Percentiles rank a stretch among this genome's conserved stretches.
Evolutionary conservation across 2,113 vertebrate genomes (phyloP).

Genomic region (Xiphophorus maculatus): DNA sequence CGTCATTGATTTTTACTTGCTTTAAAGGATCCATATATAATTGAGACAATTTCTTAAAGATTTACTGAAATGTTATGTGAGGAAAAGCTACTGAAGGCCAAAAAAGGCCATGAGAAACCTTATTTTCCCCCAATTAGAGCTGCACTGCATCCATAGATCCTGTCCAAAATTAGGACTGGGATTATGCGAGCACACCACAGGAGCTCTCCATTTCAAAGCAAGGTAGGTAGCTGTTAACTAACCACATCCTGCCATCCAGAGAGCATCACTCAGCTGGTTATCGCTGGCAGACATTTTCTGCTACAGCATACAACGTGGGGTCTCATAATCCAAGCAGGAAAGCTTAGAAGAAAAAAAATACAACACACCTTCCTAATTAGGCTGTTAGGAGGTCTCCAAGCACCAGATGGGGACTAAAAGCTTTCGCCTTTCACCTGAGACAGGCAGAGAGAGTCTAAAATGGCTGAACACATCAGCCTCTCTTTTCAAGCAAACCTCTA

Average conservation of each 20-base stretch:
- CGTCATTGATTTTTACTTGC: background rate
- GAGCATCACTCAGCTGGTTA: constrained; percentile 60
- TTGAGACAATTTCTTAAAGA: background rate
- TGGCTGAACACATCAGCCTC: constrained; percentile 44
- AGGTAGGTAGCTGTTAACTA: constrained; percentile 56
- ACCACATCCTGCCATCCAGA: constrained; percentile 62
- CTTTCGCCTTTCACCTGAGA: constrained; percentile 55
- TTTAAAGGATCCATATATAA: background rate
- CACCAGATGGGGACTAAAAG: constrained; percentile 66
- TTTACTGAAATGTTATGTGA: background rate
- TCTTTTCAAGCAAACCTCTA: constrained; percentile 33
- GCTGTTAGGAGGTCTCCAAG: constrained; percentile 59
- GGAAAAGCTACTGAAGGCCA: background rate
- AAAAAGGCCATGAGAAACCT: background rate
- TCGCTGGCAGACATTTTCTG: constrained; percentile 68
- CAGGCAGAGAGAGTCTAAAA: constrained; percentile 50
- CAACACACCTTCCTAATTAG: constrained; percentile 46
- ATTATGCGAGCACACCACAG: constrained; percentile 22
- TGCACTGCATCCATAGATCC: constrained; percentile 29
- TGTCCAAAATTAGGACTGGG: constrained; percentile 10
- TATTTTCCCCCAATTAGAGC: background rate
- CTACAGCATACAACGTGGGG: constrained; percentile 51
- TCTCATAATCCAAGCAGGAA: constrained; percentile 45
- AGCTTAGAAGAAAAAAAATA: constrained; percentile 12
- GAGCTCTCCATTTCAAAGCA: constrained; percentile 42